Base-by-base conservation (phyloP, 2,113 vertebrate genomes). In the Aspiorhynchus laticeps region DNA sequence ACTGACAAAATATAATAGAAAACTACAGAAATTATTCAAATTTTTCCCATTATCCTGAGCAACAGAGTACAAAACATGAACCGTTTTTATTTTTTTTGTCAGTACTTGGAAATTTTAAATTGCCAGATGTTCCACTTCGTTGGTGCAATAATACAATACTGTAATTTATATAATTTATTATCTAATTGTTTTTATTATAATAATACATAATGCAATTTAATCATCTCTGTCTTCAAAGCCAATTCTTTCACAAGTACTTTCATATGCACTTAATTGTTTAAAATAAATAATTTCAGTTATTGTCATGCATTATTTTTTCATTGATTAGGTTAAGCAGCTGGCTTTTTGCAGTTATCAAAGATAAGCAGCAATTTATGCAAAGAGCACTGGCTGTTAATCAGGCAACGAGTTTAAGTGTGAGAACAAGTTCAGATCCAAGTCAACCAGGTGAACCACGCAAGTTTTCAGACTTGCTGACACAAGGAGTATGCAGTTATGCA, bases 351-450 rank as follows among this genome's bases (percentile, higher is more conserved):
- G 61, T 28, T 15, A 61, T 81, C 14, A 65, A 80, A 43, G 59
- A 46, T 41, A 26, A 82, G 61, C 41, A 6, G 79, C 56, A 24
- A 38, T 65, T 46, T 31, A 67, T 82, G 33, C 33, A 28, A 26
- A 67, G 41, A 43, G 56, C 56, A 26, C 31, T 33, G 21, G 36
- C 56, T 81, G 38, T 81, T 82, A 82, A 67, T 71, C 26, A 69
- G 21, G 46, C 26, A n/a, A 82, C 69, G 63, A 51, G 65, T 10
- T 81, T 43, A 15, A 65, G n/a, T 46, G 3, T 9, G 59, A 81
- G 36, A 59, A 59, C 28, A 7, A 79, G 65, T 33, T 69, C 28
- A 17, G 19, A 38, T 11, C 8, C 0, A 24, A 38, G 69, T 71
- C 67, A 19, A 71, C 67, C 33, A 73, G 69, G 2, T 31, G 63